phyloP scores from a whole-genome alignment of 2,113 vertebrate genomes.

The Tetrax tetrax region DNA sequence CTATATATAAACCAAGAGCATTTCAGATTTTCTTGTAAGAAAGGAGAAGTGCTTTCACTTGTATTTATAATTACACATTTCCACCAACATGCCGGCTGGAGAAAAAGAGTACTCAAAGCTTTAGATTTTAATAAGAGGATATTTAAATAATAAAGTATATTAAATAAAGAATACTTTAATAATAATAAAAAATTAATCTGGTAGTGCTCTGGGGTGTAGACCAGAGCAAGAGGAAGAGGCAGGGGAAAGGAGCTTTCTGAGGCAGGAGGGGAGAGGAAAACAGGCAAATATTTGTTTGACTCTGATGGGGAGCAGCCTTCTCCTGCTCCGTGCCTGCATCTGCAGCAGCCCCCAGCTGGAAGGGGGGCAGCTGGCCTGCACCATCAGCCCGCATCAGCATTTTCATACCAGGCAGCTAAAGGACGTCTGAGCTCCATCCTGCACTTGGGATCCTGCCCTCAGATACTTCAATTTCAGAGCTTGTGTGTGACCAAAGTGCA shows the following conservation, averaged over 20 bases:
- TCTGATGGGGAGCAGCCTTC: neutral
- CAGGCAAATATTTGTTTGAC: neutral
- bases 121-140: neutral
- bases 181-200: neutral
- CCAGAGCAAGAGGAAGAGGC: neutral
- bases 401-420: neutral
- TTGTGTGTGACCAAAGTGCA: rapidly evolving
- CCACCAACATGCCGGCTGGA: neutral
- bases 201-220: neutral
- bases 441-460: neutral
- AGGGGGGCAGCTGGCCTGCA: neutral
- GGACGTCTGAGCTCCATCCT: neutral
- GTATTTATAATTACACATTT: neutral
- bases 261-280: neutral
- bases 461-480: neutral
- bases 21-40: neutral
- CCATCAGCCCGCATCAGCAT: neutral
- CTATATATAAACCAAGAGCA: neutral
- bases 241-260: neutral
- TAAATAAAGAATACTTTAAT: too few relatives aligned
- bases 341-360: neutral
- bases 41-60: neutral
- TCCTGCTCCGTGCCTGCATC: neutral
- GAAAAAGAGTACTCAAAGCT: neutral
- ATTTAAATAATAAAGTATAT: neutral